Evolutionary conservation across 2,113 vertebrate species (phyloP).

Genomic region (Zosterops borbonicus): DNA sequence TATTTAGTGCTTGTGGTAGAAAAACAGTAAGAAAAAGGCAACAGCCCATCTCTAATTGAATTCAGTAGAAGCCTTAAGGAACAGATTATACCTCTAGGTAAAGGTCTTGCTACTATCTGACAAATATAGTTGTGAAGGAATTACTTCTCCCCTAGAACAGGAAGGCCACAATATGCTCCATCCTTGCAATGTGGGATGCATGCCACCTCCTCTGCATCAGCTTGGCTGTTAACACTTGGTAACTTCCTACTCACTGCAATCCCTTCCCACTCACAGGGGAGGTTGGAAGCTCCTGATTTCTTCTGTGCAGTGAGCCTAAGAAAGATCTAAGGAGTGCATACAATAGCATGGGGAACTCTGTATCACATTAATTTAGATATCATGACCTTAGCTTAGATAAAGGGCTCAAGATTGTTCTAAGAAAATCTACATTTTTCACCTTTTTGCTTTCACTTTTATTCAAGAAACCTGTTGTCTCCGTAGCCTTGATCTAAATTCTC

Average conservation of each 20-base stretch:
- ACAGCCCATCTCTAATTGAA: not conserved
- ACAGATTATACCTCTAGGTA: not conserved
- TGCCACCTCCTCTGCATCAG: not conserved
- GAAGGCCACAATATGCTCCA: slow-evolving; percentile 1
- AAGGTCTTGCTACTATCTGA: not conserved
- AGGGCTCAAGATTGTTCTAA: not conserved
- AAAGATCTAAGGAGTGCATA: not conserved
- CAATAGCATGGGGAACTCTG: not conserved
- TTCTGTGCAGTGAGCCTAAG: not conserved
- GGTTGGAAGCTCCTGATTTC: not conserved
- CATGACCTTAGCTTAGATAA: not conserved
- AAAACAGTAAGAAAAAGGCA: not conserved
- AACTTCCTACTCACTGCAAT: not conserved
- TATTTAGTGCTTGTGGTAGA: not conserved
- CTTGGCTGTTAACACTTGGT: not conserved
- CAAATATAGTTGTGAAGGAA: not conserved
- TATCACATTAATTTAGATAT: not conserved
- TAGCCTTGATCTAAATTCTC: not conserved
- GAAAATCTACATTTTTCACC: not conserved
- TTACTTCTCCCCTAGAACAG: not conserved
- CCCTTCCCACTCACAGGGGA: not conserved
- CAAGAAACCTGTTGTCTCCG: not conserved
- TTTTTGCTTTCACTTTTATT: slow-evolving; percentile 12
- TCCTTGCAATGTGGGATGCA: not conserved
- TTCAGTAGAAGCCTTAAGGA: not conserved